Evolutionary conservation across 1,140 invertebrate genomes (phyloP), one percentile per base, ranked within the genome.

Genomic region (Drosophila yakuba): DNA sequence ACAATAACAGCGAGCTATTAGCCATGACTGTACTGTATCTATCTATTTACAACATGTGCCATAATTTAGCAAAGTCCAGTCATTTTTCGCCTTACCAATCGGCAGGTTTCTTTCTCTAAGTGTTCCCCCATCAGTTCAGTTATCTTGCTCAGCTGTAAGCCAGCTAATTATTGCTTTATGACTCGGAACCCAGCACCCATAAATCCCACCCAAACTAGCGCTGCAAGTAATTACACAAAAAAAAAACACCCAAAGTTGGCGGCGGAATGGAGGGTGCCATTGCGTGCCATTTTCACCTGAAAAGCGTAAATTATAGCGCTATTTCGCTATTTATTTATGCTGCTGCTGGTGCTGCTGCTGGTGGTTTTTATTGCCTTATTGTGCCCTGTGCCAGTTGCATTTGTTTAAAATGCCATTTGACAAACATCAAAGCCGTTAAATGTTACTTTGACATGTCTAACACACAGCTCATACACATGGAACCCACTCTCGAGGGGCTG

Each of bases 211-310:
- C 66, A 71, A 72, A 69, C 41, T 45, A 23, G 41, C 8, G 23
- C 17, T 4, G 15, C 23, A 63, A 63, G 44, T 55, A 63, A 63
- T 63, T 63, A 63, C 57, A 36, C 28, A 47, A 44, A 54, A 47
- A n/a, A 36, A 6, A 20, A 20, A 2, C 20, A 25, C 12, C 2
- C 11, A 20, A 39, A 35, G 23, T 12, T 12, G 17, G 17, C 8
- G 17, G 43, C 3, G 4, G 7, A 10, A 15, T 15, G 17, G 7
- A 15, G 28, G 50, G 32, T 17, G 35, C 48, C 59, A 48, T 74
- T 82, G 63, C 80, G 63, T 74, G 74, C 63, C 80, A 66, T 80
- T 80, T 68, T 50, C 78, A 80, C 57, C 60, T 77, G 58, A 80
- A 80, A 85, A 54, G 67, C 75, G 74, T 44, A 85, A 78, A 85